Percentiles rank a stretch among this genome's conserved stretches.
phyloP scores from a whole-genome alignment of 1,140 invertebrate genomes.

The Drosophila tristis region DNA sequence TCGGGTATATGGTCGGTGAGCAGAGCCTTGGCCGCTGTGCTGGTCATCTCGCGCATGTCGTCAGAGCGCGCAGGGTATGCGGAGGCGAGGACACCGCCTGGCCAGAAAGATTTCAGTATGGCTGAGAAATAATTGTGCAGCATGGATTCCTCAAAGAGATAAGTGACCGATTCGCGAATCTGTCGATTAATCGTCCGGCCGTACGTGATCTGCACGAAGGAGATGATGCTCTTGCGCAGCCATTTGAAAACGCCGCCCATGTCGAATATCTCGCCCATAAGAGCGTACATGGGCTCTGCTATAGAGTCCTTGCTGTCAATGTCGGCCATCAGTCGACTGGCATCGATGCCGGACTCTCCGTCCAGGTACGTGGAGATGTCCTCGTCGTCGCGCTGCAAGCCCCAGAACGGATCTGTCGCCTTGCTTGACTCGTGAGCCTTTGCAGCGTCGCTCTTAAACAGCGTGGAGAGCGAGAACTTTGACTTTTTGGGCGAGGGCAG shows the following conservation, averaged over 20 bases:
- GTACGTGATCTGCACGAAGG: constrained; percentile 96
- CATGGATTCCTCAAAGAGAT: constrained; percentile 95
- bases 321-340: constrained; percentile 84
- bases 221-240: constrained; percentile 93
- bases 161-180: constrained; percentile 93
- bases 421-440: constrained; percentile 68
- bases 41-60: constrained; percentile 88
- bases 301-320: constrained; percentile 91
- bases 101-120: constrained; percentile 95
- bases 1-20: constrained; percentile 91
- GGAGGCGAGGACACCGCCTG: constrained; percentile 89
- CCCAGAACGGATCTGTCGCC: constrained; percentile 80
- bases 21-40: constrained; percentile 80
- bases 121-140: constrained; percentile 93
- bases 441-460: constrained; percentile 91
- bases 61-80: constrained; percentile 86
- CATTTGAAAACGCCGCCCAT: constrained; percentile 94
- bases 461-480: constrained; percentile 92
- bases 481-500: constrained; percentile 91
- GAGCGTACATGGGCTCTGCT: constrained; percentile 93
- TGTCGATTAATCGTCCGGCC: constrained; percentile 96
- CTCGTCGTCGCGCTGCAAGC: constrained; percentile 86
- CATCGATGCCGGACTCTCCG: constrained; percentile 85
- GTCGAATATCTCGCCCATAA: constrained; percentile 95
- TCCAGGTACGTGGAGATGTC: constrained; percentile 90